phyloP scores from a whole-genome alignment of 2,113 vertebrate species.

The Ondatra zibethicus region DNA sequence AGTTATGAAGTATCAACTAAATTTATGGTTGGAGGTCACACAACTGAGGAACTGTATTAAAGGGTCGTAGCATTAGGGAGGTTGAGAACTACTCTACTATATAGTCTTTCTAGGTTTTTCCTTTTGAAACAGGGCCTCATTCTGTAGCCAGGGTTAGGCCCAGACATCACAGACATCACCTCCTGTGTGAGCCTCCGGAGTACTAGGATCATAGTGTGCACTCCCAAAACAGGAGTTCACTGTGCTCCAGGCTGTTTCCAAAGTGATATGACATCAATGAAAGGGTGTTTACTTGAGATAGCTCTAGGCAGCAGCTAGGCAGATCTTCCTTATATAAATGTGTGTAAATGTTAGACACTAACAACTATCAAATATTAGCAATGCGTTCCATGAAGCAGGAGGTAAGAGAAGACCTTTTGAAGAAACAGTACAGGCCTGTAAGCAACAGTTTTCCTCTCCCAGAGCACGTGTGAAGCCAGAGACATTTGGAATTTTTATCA shows the following conservation, averaged over 20 bases:
- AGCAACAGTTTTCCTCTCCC: not conserved
- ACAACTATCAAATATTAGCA: not conserved
- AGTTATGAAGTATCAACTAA: not conserved
- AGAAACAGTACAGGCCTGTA: not conserved
- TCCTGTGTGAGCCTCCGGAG: not conserved
- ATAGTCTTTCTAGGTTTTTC: not conserved
- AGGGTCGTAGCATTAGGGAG: too few relatives aligned
- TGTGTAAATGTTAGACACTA: not conserved
- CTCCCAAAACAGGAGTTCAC: not conserved
- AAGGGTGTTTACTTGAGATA: conserved; percentile 12
- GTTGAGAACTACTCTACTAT: too few relatives aligned
- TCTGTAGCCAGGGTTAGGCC: too few relatives aligned
- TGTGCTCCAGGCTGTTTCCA: not conserved
- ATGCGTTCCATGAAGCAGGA: not conserved
- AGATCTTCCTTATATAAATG: not conserved
- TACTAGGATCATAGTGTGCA: not conserved
- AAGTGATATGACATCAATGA: not conserved
- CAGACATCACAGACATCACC: not conserved
- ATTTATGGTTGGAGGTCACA: not conserved
- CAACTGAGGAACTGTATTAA: too few relatives aligned
- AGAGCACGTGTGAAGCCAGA: not conserved
- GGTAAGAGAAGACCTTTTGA: not conserved
- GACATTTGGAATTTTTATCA: not conserved
- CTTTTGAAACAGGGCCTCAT: not conserved
- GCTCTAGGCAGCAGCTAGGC: not conserved